phyloP scores from a whole-genome alignment of 2,888 invertebrate species.

The Perdita meconis region DNA sequence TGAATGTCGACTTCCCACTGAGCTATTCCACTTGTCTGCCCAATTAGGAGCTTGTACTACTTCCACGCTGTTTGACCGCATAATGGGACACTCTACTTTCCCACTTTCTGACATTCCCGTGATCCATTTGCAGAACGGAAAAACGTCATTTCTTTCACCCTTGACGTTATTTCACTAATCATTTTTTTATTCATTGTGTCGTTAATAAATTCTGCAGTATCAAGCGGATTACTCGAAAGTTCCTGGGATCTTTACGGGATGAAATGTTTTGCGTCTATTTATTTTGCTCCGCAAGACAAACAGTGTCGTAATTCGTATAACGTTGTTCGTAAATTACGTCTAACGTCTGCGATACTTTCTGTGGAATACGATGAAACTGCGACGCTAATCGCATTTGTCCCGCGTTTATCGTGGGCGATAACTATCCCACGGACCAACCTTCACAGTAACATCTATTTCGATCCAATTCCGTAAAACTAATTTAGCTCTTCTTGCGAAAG shows the following conservation, averaged over 20 bases:
- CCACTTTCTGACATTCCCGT: no score
- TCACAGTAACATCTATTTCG: not conserved
- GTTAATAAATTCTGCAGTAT: no score
- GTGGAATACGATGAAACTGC: not conserved
- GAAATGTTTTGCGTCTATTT: no score
- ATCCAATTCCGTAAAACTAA: slow-evolving; percentile 53
- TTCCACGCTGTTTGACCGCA: not conserved
- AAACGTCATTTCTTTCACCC: no score
- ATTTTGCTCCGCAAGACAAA: not conserved
- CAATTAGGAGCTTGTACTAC: not conserved
- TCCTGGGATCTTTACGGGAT: no score
- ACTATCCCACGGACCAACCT: slow-evolving; percentile 1
- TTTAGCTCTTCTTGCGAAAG: slow-evolving; percentile 37
- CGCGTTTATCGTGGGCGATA: slow-evolving; percentile 18
- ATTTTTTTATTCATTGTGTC: no score
- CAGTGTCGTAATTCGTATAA: not conserved
- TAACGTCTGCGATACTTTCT: not conserved
- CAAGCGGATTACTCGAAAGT: no score
- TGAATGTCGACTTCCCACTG: not conserved
- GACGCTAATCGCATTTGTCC: slow-evolving; percentile 22
- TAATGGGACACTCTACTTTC: not conserved
- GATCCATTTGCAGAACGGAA: no score
- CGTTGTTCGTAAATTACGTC: not conserved
- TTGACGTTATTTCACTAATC: no score
- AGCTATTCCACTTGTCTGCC: not conserved